These are phyloP conservation scores for Rhyacophila evoluta DNA, from an alignment of 2,888 invertebrate genomes.

Conservation along the genomic window DNA sequence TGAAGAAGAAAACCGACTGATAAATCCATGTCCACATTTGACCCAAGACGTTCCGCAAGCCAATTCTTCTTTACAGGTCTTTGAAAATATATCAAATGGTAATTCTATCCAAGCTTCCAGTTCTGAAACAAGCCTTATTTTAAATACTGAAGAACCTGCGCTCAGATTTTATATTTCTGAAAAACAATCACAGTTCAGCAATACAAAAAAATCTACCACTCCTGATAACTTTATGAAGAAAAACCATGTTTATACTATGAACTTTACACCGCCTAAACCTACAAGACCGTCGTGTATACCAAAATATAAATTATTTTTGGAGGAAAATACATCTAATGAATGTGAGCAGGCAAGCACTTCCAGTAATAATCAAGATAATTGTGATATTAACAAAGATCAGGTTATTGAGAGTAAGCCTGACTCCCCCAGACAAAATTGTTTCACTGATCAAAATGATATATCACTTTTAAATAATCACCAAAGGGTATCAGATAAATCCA, in stretches of 20 bases:
- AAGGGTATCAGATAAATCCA: neutral
- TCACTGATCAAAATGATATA: neutral
- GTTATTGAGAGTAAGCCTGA: neutral
- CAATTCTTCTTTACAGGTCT: constrained; percentile 59
- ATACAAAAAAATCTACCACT: constrained; percentile 1
- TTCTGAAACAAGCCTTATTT: constrained; percentile 61
- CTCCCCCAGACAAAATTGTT: neutral
- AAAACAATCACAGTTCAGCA: constrained; percentile 13
- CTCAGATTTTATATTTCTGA: neutral
- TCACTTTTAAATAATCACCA: neutral
- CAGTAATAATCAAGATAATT: neutral
- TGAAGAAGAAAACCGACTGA: constrained; percentile 66
- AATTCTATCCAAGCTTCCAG: constrained; percentile 63
- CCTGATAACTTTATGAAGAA: constrained; percentile 36
- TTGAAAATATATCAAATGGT: constrained; percentile 62
- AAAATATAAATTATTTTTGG: constrained; percentile 39
- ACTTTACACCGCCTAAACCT: constrained; percentile 38
- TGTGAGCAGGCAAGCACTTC: neutral
- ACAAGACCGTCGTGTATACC: constrained; percentile 36
- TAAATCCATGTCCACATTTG: constrained; percentile 65
- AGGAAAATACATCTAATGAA: neutral
- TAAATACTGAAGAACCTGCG: constrained; percentile 21
- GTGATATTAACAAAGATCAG: neutral
- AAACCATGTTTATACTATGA: constrained; percentile 11
- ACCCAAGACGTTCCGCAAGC: constrained; percentile 62